These are phyloP conservation scores for Branchinecta lindahli DNA, from an alignment of 1,140 invertebrate genomes.

Conservation along the genomic window DNA sequence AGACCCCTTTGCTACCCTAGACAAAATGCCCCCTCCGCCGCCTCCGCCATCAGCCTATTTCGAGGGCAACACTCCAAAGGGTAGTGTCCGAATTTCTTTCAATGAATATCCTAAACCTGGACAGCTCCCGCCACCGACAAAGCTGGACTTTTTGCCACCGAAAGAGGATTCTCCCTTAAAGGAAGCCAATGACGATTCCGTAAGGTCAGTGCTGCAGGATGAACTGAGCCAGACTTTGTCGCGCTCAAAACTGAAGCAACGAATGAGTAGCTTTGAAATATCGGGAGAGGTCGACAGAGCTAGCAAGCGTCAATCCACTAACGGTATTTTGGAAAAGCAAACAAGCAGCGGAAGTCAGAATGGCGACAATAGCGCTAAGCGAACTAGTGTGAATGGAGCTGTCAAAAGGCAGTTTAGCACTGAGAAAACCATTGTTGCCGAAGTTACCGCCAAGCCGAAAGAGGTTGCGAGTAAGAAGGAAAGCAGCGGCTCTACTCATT, in stretches of 20 bases:
- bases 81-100: slow-evolving; percentile 40
- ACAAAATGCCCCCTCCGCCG: slow-evolving; percentile 32
- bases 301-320: too few relatives aligned
- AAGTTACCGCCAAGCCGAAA: too few relatives aligned
- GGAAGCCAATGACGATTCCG: slow-evolving; percentile 25
- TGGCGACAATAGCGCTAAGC: too few relatives aligned
- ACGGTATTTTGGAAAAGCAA: too few relatives aligned
- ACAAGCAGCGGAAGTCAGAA: too few relatives aligned
- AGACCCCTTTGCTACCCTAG: not conserved
- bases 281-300: not conserved
- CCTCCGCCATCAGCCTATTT: slow-evolving; percentile 52
- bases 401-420: too few relatives aligned
- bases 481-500: too few relatives aligned
- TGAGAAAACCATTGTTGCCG: too few relatives aligned
- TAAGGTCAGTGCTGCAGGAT: slow-evolving; percentile 47
- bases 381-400: too few relatives aligned
- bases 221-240: slow-evolving; percentile 53
- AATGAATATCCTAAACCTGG: slow-evolving; percentile 45
- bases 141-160: slow-evolving; percentile 22
- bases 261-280: not conserved
- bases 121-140: slow-evolving; percentile 26
- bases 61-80: slow-evolving; percentile 29
- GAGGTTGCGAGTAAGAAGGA: too few relatives aligned
- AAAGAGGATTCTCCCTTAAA: slow-evolving; percentile 8
- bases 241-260: slow-evolving; percentile 45